phyloP scores from a whole-genome alignment of 37 sponge, comb jelly and placozoan species.

The Eunapius fragilis region DNA sequence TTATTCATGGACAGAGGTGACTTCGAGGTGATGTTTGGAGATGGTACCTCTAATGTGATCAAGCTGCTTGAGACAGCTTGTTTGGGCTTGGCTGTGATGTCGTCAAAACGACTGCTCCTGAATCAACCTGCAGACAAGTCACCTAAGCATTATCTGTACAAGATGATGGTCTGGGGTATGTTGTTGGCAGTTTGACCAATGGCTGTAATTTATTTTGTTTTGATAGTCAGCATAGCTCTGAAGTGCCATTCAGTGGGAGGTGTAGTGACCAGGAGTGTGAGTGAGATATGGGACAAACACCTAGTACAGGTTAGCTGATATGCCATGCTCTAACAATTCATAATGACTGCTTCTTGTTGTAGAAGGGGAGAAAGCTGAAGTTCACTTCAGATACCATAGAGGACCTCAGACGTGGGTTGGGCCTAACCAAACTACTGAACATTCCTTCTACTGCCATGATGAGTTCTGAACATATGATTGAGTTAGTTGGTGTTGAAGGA shows the following conservation, averaged over 20 bases:
- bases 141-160: slow-evolving; percentile 30
- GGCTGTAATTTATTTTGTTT: not conserved
- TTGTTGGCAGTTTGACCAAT: not conserved
- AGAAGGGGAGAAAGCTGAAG: not conserved
- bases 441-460: not conserved
- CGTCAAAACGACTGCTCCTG: not conserved
- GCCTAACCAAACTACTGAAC: not conserved
- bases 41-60: slow-evolving; percentile 32
- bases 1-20: slow-evolving; percentile 20
- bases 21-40: slow-evolving; percentile 43
- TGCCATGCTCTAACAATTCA: not conserved
- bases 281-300: not conserved
- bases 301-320: not conserved
- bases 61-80: slow-evolving; percentile 51
- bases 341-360: not conserved
- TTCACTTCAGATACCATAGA: not conserved
- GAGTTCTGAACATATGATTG: not conserved
- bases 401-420: not conserved
- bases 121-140: too few species aligned
- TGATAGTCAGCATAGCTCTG: not conserved
- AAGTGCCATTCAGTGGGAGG: not conserved
- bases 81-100: slow-evolving; percentile 24
- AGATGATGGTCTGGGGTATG: slow-evolving; percentile 64
- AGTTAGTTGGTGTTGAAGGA: not conserved
- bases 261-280: not conserved